Evolutionary conservation across 2,113 vertebrate species (phyloP).

Genomic region (Peromyscus leucopus): DNA sequence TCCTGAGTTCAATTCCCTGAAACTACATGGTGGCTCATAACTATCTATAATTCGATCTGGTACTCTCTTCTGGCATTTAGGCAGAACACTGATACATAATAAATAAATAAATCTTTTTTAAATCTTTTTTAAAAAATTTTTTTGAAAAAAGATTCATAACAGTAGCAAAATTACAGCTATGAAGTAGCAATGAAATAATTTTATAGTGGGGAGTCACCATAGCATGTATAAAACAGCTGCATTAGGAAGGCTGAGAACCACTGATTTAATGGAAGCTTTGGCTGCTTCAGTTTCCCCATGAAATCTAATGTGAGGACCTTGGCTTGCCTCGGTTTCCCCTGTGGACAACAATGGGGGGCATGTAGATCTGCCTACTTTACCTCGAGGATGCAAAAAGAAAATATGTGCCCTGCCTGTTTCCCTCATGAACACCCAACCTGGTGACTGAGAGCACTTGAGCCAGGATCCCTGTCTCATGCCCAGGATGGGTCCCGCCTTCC

Average conservation of each 20-base stretch:
- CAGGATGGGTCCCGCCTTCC: neutral
- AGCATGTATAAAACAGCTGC: neutral
- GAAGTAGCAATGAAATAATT: neutral
- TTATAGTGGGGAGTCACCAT: neutral
- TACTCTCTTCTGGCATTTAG: too few relatives aligned
- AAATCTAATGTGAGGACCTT: neutral
- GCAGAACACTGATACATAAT: too few relatives aligned
- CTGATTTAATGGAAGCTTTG: neutral
- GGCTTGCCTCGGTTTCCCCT: neutral
- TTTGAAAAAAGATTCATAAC: too few relatives aligned
- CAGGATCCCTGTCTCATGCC: accelerated
- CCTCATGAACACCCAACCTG: neutral
- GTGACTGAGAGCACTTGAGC: neutral
- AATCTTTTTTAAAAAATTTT: too few relatives aligned
- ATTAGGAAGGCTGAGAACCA: neutral
- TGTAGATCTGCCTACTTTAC: neutral
- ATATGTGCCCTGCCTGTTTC: neutral
- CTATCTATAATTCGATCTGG: too few relatives aligned
- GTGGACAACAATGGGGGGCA: neutral
- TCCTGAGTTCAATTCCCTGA: too few relatives aligned
- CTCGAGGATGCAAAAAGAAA: neutral
- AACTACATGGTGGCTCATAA: too few relatives aligned
- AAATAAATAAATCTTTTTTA: too few relatives aligned
- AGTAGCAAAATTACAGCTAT: neutral
- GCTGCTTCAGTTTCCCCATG: neutral